Evolutionary conservation across 2,797 vertebrate genomes (phyloP).

Genomic region (Sebastes aleutianus): DNA sequence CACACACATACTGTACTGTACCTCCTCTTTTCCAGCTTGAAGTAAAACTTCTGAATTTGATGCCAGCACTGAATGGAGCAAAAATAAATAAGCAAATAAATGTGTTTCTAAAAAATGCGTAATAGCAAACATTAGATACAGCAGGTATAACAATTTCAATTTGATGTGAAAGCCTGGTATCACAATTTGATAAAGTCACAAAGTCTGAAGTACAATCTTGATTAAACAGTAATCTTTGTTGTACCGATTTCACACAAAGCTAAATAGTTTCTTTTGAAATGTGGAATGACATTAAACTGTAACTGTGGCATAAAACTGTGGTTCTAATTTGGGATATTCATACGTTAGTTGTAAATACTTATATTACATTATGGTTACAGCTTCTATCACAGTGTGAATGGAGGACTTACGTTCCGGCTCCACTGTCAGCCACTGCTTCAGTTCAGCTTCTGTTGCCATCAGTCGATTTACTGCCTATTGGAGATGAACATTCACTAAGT

Average conservation of each 20-base stretch:
- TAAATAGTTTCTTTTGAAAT: background rate
- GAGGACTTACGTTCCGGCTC: slow-evolving; percentile 77
- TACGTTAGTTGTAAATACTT: slow-evolving; percentile 5
- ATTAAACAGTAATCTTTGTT: background rate
- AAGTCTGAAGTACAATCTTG: background rate
- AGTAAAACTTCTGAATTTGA: slow-evolving; percentile 77
- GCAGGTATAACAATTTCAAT: background rate
- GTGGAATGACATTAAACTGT: background rate
- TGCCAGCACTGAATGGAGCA: slow-evolving; percentile 66
- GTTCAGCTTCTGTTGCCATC: slow-evolving; percentile 75
- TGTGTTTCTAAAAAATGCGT: background rate
- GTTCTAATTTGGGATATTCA: background rate
- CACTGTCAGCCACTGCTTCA: slow-evolving; percentile 72
- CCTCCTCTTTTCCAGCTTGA: slow-evolving; percentile 79
- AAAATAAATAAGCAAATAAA: background rate
- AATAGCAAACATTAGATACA: background rate
- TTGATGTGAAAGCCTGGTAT: background rate
- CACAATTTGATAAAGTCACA: background rate
- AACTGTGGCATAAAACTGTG: background rate
- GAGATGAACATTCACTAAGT: background rate
- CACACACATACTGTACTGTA: slow-evolving; percentile 25
- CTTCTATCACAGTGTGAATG: background rate
- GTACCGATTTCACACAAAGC: background rate
- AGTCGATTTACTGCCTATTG: slow-evolving; percentile 71
- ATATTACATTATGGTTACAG: background rate